A percentile compares a stretch with the other conserved stretches of the same genome.
phyloP scores from a whole-genome alignment of 2,888 invertebrate genomes.

The Dicyrtomina minuta region DNA sequence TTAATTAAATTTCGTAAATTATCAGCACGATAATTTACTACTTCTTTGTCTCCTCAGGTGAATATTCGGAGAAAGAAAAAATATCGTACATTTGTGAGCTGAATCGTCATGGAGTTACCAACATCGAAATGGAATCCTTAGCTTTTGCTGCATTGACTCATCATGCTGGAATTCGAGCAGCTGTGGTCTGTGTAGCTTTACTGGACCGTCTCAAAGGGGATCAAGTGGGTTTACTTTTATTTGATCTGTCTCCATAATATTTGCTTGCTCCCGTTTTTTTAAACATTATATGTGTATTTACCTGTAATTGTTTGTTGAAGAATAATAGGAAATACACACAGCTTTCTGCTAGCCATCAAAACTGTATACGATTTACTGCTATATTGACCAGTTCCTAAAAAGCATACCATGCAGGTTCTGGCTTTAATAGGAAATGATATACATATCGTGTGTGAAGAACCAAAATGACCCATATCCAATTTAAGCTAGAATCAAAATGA shows the following conservation, averaged over 20 bases:
- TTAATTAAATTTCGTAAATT: no score
- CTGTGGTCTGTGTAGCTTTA: slow-evolving; percentile 90
- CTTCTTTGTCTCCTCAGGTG: slow-evolving; percentile 63
- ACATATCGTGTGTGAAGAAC: no score
- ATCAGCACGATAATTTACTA: background rate
- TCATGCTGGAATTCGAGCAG: slow-evolving; percentile 87
- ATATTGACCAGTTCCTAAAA: background rate
- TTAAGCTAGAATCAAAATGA: no score
- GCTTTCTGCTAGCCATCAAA: no score
- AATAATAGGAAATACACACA: no score
- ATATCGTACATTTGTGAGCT: slow-evolving; percentile 78
- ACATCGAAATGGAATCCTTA: slow-evolving; percentile 96
- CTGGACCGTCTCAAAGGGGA: slow-evolving; percentile 91
- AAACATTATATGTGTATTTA: background rate
- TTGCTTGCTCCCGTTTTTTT: background rate
- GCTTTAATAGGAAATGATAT: no score
- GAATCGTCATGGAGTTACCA: slow-evolving; percentile 77
- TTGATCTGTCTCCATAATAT: background rate
- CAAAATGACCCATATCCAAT: no score
- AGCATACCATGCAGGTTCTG: background rate
- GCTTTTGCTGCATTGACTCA: slow-evolving; percentile 91
- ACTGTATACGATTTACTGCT: no score
- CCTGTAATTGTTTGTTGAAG: no score
- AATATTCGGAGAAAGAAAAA: slow-evolving; percentile 86
- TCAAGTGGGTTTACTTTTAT: slow-evolving; percentile 67